Evolutionary conservation across 2,113 vertebrate genomes (phyloP), one percentile per base, ranked within the genome.

Genomic region (Crotophaga sulcirostris): DNA sequence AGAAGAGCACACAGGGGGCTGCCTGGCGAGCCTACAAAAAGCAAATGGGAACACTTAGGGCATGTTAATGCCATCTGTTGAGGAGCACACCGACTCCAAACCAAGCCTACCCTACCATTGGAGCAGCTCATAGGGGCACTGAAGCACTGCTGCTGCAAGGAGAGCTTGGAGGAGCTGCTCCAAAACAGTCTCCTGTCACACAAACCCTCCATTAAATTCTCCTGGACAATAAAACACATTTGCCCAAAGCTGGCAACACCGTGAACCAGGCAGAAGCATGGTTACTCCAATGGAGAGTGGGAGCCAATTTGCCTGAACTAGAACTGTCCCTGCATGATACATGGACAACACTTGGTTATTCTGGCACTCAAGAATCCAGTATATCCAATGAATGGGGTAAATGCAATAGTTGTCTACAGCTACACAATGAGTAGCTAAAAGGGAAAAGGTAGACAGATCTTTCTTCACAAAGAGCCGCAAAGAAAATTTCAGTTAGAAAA

Each of bases 1-100:
- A 99, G 98, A 99, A 99, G 3, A 99, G 98, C 62, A 99, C 99
- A 9, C 99, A 99, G 1, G 99, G 99, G 8, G 99, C 99, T 73
- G 99, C 99, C 94, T 99, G 99, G 86, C 99, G 99, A 62, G 99
- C 99, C 99, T 99, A 56, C 8, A 64, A 19, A 54, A 59, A 23
- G 16, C 34, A 33, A 44, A 44, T 0, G 1, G 20, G 17, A 23
- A 45, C 26, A 21, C 16, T 44, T 23, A 55, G 1, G 31, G 24
- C 26, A 4, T 2, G 19, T 20, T 20, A 87, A 10, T 7, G 59
- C 23, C 14, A 25, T 14, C 13, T 0, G 2, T 25, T 0, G 2
- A 59, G 24, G 38, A 62, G 23, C n/a, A 78, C 0, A 0, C 0
- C 6, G 11, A 29, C 28, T n/a, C 13, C 33, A 52, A 10, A 8